Evolutionary conservation across 2,888 invertebrate species (phyloP).

Genomic region (Cephus rjabovi): DNA sequence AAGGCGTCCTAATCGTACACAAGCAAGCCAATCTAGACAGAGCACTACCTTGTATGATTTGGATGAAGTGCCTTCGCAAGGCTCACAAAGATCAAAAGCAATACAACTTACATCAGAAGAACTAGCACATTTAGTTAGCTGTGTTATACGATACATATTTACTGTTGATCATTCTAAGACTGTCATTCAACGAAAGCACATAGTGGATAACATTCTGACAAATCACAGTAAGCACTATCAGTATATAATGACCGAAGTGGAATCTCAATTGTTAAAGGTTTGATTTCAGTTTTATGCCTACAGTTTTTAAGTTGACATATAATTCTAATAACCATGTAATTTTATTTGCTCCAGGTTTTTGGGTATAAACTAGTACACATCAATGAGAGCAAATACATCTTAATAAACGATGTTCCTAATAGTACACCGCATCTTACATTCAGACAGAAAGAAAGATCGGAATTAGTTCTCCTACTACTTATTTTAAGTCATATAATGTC

Average conservation of each 20-base stretch:
- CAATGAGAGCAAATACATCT: slow-evolving; percentile 53
- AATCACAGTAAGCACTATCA: slow-evolving; percentile 36
- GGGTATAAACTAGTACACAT: slow-evolving; percentile 68
- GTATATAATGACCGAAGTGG: slow-evolving; percentile 31
- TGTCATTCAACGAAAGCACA: slow-evolving; percentile 36
- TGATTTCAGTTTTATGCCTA: slow-evolving; percentile 2
- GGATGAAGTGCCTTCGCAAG: background rate
- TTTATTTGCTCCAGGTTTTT: slow-evolving; percentile 64
- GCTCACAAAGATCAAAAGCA: slow-evolving; percentile 15
- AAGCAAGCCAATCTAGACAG: background rate
- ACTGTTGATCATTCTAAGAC: slow-evolving; percentile 37
- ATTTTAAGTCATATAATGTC: slow-evolving; percentile 70
- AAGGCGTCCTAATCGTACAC: background rate
- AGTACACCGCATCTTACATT: slow-evolving; percentile 33
- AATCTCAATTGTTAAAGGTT: background rate
- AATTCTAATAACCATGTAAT: background rate
- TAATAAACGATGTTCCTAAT: slow-evolving; percentile 48
- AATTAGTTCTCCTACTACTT: slow-evolving; percentile 66
- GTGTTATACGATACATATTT: slow-evolving; percentile 48
- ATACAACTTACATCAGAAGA: slow-evolving; percentile 32
- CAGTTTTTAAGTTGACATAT: background rate
- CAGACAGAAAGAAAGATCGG: slow-evolving; percentile 57
- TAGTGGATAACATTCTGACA: slow-evolving; percentile 41
- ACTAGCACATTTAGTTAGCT: slow-evolving; percentile 35
- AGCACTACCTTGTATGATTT: slow-evolving; percentile 1